Evolutionary conservation across 2,113 vertebrate genomes (phyloP), one percentile per base, ranked within the genome.

Genomic region (Felis chaus): DNA sequence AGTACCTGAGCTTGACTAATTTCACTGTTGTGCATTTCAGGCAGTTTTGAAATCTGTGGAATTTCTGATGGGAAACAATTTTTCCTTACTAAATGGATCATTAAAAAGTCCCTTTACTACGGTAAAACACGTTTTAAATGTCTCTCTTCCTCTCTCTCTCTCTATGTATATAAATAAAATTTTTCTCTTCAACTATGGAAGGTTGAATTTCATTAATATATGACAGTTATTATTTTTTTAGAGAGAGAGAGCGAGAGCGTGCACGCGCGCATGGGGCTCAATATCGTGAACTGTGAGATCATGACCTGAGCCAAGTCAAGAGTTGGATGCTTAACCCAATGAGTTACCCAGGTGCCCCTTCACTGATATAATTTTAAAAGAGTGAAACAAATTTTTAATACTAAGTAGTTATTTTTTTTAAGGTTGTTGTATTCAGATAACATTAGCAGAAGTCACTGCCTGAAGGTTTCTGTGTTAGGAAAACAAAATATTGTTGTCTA

Each of bases 401-500:
- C 15, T 45, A 68, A 89, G 39, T 81, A 65, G n/a, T 63, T 90
- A 85, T 68, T 1, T 86, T 91, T 96, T 82, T 19, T 48, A 8
- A 82, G 23, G 65, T 68, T 92, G 31, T 41, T 93, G 3, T 95
- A 39, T 95, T 92, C 55, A 91, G 83, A 89, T 88, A 91, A 4
- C 50, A 93, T 80, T 97, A 50, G 18, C 66, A 96, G 91, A 97
- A 95, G 69, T 65, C n/a, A n/a, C 89, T 94, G 61, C 66, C 74
- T 86, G 12, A 76, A 73, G 69, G 94, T 71, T 95, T 92, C 29
- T 87, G 57, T 89, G 57, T 91, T 85, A 93, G 41, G 23, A 92
- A 93, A 91, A 93, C 69, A 96, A 97, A 94, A 85, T 92, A 36
- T 31, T 61, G 11, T 92, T 97, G 55, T 94, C 36, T 97, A 1